These are phyloP conservation scores for Ascaphus truei DNA, from an alignment of 2,113 vertebrate species.

Conservation along the genomic window DNA sequence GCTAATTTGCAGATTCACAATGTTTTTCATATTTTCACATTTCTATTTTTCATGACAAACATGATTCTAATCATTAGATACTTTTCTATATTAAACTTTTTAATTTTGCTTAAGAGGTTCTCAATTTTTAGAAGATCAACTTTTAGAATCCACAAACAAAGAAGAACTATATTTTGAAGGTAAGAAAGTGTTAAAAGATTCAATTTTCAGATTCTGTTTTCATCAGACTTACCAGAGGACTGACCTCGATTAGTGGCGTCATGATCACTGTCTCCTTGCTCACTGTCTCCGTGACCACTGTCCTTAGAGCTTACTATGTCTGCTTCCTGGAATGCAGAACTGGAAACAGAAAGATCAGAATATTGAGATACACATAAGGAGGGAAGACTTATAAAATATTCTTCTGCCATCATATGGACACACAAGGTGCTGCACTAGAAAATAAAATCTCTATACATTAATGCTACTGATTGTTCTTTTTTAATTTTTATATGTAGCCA, in stretches of 20 bases:
- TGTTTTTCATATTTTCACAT: too few species aligned
- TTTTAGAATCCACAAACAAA: too few species aligned
- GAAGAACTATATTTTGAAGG: too few species aligned
- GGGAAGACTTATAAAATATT: slow-evolving; percentile 61
- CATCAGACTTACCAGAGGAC: slow-evolving; percentile 82
- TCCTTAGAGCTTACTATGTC: slow-evolving; percentile 98
- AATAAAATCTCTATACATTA: too few species aligned
- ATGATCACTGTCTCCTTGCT: slow-evolving; percentile 97
- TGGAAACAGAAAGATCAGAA: slow-evolving; percentile 59
- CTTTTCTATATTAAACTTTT: too few species aligned
- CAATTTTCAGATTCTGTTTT: slow-evolving; percentile 45
- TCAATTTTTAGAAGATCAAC: too few species aligned
- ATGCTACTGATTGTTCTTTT: background rate
- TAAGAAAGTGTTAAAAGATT: slow-evolving; percentile 46
- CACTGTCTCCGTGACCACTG: slow-evolving; percentile 97
- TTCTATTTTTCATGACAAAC: too few species aligned
- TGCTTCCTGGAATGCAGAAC: slow-evolving; percentile 96
- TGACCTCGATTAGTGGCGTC: slow-evolving; percentile 95
- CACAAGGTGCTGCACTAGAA: slow-evolving; percentile 58
- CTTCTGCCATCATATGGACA: slow-evolving; percentile 75
- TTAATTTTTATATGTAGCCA: too few species aligned
- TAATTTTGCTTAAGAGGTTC: too few species aligned
- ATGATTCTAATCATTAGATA: too few species aligned
- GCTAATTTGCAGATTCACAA: too few species aligned
- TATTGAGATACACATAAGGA: slow-evolving; percentile 27